Base-by-base conservation (phyloP, 2,113 vertebrate species). In the Gobius niger region DNA sequence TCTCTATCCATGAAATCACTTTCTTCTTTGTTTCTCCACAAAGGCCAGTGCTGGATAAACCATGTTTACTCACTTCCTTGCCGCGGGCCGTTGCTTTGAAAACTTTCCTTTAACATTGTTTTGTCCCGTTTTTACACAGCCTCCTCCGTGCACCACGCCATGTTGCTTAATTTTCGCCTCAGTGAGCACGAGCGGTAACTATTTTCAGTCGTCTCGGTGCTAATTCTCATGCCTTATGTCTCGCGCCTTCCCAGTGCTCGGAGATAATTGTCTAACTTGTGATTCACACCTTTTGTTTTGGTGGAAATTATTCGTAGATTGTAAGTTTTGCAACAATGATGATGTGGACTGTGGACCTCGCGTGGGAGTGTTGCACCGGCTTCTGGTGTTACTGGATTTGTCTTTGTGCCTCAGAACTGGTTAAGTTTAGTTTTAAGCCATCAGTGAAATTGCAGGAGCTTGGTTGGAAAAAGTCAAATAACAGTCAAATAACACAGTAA, bases 101-200 rank as follows among this genome's bases (percentile, higher is more conserved):
- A 72, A 67, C 40, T 47, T 65, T 85, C 64, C 71, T 84, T 54
- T 85, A 84, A 81, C 68, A 77, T 63, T 68, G 60, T 51, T 77
- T 10, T 77, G 19, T 0, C 41, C 65, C 66, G 51, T 76, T 74
- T 63, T 81, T 78, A 63, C 49, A 74, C 77, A 77, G 71, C 54
- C 24, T 24, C 70, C n/a, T 56, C 67, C 15, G 3, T 61, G 14
- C 42, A 47, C 54, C 24, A 7, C 44, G 40, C 66, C 10, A 2
- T 60, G 12, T 13, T 13, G 24, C 42, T 44, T 52, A 47, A 74
- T 77, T 81, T 64, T 59, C 78, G 80, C 46, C 24, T 34, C 24
- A 34, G 66, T 67, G 65, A 82, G 61, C 57, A 80, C 78, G 63
- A 77, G 57, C 68, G 62, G 73, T 66, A 75, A 68, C 67, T 52